These are phyloP conservation scores for Hyperopisus bebe DNA, from an alignment of 2,113 vertebrate species.

Conservation along the genomic window DNA sequence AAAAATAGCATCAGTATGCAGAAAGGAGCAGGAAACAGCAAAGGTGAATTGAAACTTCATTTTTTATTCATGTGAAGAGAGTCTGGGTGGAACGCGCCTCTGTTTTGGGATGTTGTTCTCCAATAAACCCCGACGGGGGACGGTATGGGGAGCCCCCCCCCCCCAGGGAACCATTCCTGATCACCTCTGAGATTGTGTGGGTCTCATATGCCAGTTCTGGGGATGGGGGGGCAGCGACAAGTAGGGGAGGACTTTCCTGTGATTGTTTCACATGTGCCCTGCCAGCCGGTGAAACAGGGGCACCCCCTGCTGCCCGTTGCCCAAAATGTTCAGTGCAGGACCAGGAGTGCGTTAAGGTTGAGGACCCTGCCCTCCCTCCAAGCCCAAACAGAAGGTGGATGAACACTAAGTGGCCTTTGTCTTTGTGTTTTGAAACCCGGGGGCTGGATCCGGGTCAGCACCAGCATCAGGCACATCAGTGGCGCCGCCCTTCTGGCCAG, in stretches of 20 bases:
- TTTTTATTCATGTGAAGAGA: slow-evolving; percentile 42
- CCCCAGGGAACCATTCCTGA: slow-evolving; percentile 4
- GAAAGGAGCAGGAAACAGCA: slow-evolving; percentile 29
- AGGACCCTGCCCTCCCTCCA: background rate
- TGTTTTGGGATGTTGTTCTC: slow-evolving; percentile 22
- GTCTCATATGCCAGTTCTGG: background rate
- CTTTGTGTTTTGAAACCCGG: background rate
- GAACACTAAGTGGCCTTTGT: no score
- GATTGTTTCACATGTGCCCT: background rate
- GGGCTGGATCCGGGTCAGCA: background rate
- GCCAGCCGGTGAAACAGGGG: background rate
- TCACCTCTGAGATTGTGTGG: background rate
- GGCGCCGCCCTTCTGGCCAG: background rate
- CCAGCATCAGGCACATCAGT: background rate
- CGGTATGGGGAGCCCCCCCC: slow-evolving; percentile 20
- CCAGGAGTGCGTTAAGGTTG: background rate
- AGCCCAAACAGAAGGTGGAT: background rate
- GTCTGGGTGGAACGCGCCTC: slow-evolving; percentile 23
- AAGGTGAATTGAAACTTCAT: slow-evolving; percentile 47
- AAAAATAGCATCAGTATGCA: slow-evolving; percentile 36
- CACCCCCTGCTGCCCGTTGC: background rate
- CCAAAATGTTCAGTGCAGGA: background rate
- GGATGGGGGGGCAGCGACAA: background rate
- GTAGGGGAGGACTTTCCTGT: background rate
- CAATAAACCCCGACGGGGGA: slow-evolving; percentile 35